Conservation (phyloP, 1,140 invertebrate genomes). For the Radopholus similis region DNA sequence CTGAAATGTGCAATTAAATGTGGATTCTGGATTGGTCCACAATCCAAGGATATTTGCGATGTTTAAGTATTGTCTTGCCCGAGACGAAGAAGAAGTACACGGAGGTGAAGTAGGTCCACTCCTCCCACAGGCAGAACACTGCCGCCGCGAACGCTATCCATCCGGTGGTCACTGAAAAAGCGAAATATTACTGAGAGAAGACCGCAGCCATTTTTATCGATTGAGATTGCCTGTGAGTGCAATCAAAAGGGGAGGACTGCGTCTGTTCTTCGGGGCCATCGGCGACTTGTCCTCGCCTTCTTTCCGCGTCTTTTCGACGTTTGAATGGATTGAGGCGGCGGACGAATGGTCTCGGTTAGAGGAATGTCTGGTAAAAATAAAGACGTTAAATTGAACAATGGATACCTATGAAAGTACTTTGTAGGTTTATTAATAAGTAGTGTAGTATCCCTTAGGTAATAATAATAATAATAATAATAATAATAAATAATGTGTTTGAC, state of each 20-base stretch:
- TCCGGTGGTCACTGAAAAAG: conserved; percentile 32
- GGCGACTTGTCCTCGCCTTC: no score
- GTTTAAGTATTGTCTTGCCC: no score
- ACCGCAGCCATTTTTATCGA: neutral
- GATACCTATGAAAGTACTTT: no score
- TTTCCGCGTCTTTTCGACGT: neutral
- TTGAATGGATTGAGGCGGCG: neutral
- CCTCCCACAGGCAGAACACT: conserved; percentile 66
- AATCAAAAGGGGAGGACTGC: conserved; percentile 3
- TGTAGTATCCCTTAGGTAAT: no score
- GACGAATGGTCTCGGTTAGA: neutral
- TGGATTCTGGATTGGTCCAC: no score
- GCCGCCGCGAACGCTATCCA: conserved; percentile 44
- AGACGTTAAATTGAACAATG: no score
- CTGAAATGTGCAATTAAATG: no score
- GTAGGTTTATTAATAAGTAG: no score
- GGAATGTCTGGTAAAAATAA: no score
- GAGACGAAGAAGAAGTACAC: conserved; percentile 60
- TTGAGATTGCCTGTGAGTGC: neutral
- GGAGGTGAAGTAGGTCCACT: conserved; percentile 56
- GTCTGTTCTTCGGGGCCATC: neutral
- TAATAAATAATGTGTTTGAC: no score
- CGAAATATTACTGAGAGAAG: neutral
- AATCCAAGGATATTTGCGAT: no score
- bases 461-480: no score